These are phyloP conservation scores for Tillus elongatus DNA, from an alignment of 2,888 invertebrate species.

Conservation along the genomic window DNA sequence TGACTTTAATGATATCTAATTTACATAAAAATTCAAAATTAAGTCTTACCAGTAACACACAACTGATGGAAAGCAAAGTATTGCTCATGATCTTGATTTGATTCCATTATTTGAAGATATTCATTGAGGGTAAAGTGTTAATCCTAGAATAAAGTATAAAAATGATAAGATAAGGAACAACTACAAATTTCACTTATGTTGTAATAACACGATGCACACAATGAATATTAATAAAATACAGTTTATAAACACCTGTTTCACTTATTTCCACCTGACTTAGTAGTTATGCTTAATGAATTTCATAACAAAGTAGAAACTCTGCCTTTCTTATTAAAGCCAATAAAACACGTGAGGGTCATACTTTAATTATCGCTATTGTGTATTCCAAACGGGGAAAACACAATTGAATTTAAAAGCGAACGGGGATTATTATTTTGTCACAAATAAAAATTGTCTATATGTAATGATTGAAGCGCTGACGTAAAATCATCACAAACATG, in stretches of 20 bases:
- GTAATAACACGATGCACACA: not conserved
- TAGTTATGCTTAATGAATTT: constrained; percentile 1
- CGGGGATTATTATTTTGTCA: too few species aligned
- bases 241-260: not conserved
- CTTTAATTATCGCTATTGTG: too few species aligned
- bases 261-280: constrained; percentile 2
- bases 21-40: not conserved
- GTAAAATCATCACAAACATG: too few species aligned
- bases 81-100: constrained; percentile 1
- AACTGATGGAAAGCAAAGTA: not conserved
- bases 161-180: not conserved
- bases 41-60: not conserved
- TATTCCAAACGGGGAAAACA: too few species aligned
- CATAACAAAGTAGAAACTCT: too few species aligned
- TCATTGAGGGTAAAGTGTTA: not conserved
- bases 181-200: not conserved
- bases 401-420: too few species aligned
- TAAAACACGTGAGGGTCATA: too few species aligned
- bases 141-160: not conserved
- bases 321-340: too few species aligned
- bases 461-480: too few species aligned
- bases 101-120: not conserved
- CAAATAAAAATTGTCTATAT: too few species aligned
- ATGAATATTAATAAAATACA: too few species aligned
- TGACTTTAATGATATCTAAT: too few species aligned